These are phyloP conservation scores for Myoxocephalus aenaeus DNA, from an alignment of 2,797 vertebrate species.

Conservation along the genomic window DNA sequence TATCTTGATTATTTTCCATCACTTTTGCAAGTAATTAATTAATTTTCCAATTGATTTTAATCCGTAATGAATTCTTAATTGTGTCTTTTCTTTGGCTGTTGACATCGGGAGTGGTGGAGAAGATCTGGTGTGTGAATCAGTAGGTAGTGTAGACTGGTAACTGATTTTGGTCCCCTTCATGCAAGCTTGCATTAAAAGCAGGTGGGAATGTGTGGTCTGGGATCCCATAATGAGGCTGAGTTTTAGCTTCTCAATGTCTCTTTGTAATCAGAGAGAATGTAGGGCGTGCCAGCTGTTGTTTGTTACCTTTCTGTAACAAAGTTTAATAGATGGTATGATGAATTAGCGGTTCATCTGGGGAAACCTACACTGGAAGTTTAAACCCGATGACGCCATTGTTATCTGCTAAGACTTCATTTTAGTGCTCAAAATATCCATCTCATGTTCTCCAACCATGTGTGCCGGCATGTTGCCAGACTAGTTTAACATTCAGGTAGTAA, in stretches of 20 bases:
- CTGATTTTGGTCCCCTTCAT: constrained; percentile 2
- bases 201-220: neutral
- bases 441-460: neutral
- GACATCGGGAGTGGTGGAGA: neutral
- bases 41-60: neutral
- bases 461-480: neutral
- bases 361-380: constrained; percentile 19
- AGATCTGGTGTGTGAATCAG: neutral
- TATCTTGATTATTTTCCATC: constrained; percentile 16
- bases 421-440: neutral
- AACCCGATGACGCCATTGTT: neutral
- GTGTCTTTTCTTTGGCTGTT: constrained; percentile 26
- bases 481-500: neutral
- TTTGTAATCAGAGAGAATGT: constrained; percentile 63
- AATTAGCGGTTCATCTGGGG: constrained; percentile 21
- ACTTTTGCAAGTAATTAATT: constrained; percentile 20
- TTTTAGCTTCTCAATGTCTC: constrained; percentile 47
- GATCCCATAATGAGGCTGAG: constrained; percentile 28
- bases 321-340: constrained; percentile 2
- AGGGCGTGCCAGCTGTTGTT: constrained; percentile 48
- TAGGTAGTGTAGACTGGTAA: neutral
- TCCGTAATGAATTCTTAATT: neutral
- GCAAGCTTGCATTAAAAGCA: constrained; percentile 15
- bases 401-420: neutral
- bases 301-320: constrained; percentile 27